Evolutionary conservation across 2,113 vertebrate genomes (phyloP).

Genomic region (Gopherus evgoodei): DNA sequence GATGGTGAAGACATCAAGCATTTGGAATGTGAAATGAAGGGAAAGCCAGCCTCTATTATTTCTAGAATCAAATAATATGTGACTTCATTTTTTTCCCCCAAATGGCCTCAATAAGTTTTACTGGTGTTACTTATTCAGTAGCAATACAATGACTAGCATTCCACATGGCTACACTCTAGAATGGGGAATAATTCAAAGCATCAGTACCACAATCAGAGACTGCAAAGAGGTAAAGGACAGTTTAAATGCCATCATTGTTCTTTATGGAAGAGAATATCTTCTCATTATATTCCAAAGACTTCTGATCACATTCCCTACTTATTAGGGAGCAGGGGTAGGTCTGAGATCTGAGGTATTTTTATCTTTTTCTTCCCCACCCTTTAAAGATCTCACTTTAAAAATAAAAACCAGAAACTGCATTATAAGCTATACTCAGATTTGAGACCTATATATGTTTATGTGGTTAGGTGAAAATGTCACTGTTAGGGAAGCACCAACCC

Average conservation of each 20-base stretch:
- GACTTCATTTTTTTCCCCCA: conserved; percentile 12
- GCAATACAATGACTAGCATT: neutral
- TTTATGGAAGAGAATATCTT: neutral
- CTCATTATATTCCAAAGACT: neutral
- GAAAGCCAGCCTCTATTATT: conserved; percentile 14
- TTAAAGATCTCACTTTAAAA: neutral
- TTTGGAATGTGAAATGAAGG: neutral
- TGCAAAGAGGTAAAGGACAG: neutral
- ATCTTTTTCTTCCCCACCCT: neutral
- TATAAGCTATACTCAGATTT: neutral
- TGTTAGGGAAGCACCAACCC: neutral
- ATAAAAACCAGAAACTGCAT: neutral
- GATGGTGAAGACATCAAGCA: neutral
- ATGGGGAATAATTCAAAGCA: neutral
- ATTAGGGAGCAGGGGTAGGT: neutral
- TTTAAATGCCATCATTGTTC: fast-evolving
- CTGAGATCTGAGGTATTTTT: neutral
- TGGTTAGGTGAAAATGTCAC: neutral
- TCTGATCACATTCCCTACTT: neutral
- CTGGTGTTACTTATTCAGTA: neutral
- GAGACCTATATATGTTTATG: too few species aligned
- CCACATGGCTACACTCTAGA: neutral
- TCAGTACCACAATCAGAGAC: fast-evolving
- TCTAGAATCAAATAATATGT: neutral
- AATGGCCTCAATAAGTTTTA: conserved; percentile 8